A percentile compares a stretch with the other conserved stretches of the same genome.
These are phyloP conservation scores for Metalampra italica DNA, from an alignment of 2,888 invertebrate species.

Conservation along the genomic window DNA sequence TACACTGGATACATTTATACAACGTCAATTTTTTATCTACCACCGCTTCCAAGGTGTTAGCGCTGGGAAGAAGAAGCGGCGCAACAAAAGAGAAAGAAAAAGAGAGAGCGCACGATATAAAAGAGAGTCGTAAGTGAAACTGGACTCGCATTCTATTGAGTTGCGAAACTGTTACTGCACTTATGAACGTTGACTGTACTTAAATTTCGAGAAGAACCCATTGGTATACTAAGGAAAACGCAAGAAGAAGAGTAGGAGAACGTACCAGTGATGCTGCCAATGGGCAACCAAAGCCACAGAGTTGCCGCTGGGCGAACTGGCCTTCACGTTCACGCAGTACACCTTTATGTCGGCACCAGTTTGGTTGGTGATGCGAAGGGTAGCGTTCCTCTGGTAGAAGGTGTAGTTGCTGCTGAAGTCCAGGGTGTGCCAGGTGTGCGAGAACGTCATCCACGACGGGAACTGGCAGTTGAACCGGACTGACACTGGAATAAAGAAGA, in stretches of 20 bases:
- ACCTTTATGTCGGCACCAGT: slow-evolving; percentile 82
- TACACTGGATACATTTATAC: too few species aligned
- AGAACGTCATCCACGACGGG: slow-evolving; percentile 91
- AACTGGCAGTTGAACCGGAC: slow-evolving; percentile 89
- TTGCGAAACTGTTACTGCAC: too few species aligned
- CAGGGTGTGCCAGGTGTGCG: slow-evolving; percentile 92
- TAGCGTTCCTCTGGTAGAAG: slow-evolving; percentile 90
- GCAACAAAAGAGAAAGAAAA: too few species aligned
- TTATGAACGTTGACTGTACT: too few species aligned
- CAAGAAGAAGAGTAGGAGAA: slow-evolving; percentile 3
- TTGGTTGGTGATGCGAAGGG: slow-evolving; percentile 82
- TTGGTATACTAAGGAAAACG: too few species aligned
- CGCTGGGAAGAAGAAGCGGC: too few species aligned
- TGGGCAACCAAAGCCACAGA: slow-evolving; percentile 76
- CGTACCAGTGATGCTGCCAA: slow-evolving; percentile 75
- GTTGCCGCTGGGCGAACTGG: slow-evolving; percentile 71
- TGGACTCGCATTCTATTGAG: too few species aligned
- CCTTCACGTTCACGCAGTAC: slow-evolving; percentile 81
- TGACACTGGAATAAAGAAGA: slow-evolving; percentile 75
- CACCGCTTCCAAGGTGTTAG: too few species aligned
- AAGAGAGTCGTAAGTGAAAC: too few species aligned
- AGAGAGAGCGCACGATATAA: too few species aligned
- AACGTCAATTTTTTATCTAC: too few species aligned
- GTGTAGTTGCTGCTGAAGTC: slow-evolving; percentile 92
- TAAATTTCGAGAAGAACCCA: too few species aligned